Evolutionary conservation across 2,797 vertebrate species (phyloP).

Genomic region (Aeoliscus strigatus): DNA sequence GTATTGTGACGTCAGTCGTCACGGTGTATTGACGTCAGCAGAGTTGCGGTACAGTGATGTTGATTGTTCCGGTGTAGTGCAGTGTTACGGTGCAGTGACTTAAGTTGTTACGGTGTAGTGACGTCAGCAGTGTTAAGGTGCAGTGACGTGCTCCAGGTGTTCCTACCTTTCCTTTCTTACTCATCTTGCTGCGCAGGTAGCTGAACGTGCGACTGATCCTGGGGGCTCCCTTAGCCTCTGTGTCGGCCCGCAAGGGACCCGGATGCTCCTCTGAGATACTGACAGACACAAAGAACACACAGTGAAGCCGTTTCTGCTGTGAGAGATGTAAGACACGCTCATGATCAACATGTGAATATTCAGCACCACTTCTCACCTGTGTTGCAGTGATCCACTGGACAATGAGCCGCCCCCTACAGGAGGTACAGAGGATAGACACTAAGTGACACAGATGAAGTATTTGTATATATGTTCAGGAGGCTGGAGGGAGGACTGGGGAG

Average conservation of each 20-base stretch:
- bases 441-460: constrained; percentile 2
- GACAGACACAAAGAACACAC: constrained; percentile 2
- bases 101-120: too few relatives aligned
- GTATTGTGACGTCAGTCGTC: too few relatives aligned
- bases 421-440: constrained; percentile 12
- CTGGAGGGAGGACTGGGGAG: too few relatives aligned
- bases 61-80: too few relatives aligned
- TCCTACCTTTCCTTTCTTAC: constrained; percentile 89
- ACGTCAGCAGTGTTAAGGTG: too few relatives aligned
- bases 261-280: constrained; percentile 87
- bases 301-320: background rate
- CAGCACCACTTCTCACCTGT: constrained; percentile 84
- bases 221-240: constrained; percentile 70
- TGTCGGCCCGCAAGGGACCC: constrained; percentile 73
- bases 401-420: constrained; percentile 71
- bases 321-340: too few relatives aligned
- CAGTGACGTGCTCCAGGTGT: background rate
- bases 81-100: too few relatives aligned
- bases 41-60: too few relatives aligned
- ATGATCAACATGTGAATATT: too few relatives aligned
- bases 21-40: too few relatives aligned
- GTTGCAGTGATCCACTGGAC: too few relatives aligned
- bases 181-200: constrained; percentile 95
- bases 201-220: constrained; percentile 94
- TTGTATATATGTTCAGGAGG: too few relatives aligned